These are phyloP conservation scores for Romanogobio albipinnatus DNA, from an alignment of 2,113 vertebrate species.

Conservation along the genomic window DNA sequence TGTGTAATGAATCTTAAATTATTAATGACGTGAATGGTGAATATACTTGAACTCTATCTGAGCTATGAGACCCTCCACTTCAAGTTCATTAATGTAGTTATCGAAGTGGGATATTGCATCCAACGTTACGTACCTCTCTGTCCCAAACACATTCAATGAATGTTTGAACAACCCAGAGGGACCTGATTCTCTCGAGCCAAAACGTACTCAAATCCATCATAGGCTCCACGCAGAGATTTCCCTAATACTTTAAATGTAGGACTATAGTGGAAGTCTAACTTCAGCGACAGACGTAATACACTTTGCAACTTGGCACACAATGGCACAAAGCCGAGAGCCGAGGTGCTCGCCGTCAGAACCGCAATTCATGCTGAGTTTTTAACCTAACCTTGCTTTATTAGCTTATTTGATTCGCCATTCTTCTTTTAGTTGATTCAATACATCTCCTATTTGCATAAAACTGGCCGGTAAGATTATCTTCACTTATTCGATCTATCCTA, in stretches of 20 bases:
- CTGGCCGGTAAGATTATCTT: constrained; percentile 83
- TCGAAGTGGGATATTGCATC: constrained; percentile 43
- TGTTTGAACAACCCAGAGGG: neutral
- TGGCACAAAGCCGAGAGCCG: constrained; percentile 64
- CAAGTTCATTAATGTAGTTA: constrained; percentile 69
- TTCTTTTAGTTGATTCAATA: constrained; percentile 84
- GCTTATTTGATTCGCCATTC: constrained; percentile 82
- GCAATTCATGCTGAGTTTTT: constrained; percentile 74
- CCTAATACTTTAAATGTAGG: constrained; percentile 61
- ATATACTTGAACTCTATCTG: constrained; percentile 67
- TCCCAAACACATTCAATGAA: constrained; percentile 16
- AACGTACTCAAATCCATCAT: constrained; percentile 9
- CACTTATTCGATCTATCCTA: constrained; percentile 83
- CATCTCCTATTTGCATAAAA: constrained; percentile 83
- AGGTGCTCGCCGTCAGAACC: constrained; percentile 65
- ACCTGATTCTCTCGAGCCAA: neutral
- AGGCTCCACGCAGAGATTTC: constrained; percentile 11
- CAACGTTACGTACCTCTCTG: constrained; percentile 8
- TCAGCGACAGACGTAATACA: constrained; percentile 75
- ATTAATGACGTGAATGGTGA: constrained; percentile 81
- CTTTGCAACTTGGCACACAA: constrained; percentile 70
- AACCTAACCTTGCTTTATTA: constrained; percentile 80
- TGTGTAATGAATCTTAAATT: constrained; percentile 80
- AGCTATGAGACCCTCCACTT: constrained; percentile 66
- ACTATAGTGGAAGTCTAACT: constrained; percentile 66